phyloP scores from a whole-genome alignment of 2,113 vertebrate genomes.

The Orthochromis malagaraziensis region DNA sequence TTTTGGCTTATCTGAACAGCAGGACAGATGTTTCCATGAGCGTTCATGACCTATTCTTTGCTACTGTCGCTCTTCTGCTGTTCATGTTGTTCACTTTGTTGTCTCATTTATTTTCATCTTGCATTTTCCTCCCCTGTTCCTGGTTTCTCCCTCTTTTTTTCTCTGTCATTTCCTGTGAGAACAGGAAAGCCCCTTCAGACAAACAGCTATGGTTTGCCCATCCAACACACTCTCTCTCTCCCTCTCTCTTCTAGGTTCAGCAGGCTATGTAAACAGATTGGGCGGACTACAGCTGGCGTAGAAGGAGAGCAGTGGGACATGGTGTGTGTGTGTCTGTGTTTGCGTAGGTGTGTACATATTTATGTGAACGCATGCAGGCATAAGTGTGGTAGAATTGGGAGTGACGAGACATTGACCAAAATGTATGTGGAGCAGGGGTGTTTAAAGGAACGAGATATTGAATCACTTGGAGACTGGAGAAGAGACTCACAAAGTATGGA shows the following conservation, averaged over 20 bases:
- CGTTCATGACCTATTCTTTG: not conserved
- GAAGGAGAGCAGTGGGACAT: conserved; percentile 43
- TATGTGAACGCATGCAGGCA: conserved; percentile 23
- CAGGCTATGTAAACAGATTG: conserved; percentile 56
- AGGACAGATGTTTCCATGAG: conserved; percentile 5
- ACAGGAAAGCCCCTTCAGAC: conserved; percentile 50
- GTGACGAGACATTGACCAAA: conserved; percentile 29
- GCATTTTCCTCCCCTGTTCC: not conserved
- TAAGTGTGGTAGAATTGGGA: conserved; percentile 12
- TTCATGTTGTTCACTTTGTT: not conserved
- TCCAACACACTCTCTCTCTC: not conserved
- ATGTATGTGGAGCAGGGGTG: conserved; percentile 2
- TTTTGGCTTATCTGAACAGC: not conserved
- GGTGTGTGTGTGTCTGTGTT: conserved; percentile 23
- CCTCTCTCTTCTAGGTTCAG: conserved; percentile 21
- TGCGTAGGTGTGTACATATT: conserved; percentile 35
- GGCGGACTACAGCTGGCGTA: conserved; percentile 50
- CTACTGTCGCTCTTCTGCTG: not conserved
- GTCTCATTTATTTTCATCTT: conserved; percentile 22
- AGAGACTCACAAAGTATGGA: conserved; percentile 26
- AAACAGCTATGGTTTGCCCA: conserved; percentile 10
- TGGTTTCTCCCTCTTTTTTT: conserved; percentile 6
- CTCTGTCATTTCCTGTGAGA: conserved; percentile 40
- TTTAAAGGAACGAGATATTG: conserved; percentile 14
- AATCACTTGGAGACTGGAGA: conserved; percentile 12